A percentile compares a stretch with the other conserved stretches of the same genome.
phyloP scores from a whole-genome alignment of 2,113 vertebrate genomes.

The Brachyistius frenatus region DNA sequence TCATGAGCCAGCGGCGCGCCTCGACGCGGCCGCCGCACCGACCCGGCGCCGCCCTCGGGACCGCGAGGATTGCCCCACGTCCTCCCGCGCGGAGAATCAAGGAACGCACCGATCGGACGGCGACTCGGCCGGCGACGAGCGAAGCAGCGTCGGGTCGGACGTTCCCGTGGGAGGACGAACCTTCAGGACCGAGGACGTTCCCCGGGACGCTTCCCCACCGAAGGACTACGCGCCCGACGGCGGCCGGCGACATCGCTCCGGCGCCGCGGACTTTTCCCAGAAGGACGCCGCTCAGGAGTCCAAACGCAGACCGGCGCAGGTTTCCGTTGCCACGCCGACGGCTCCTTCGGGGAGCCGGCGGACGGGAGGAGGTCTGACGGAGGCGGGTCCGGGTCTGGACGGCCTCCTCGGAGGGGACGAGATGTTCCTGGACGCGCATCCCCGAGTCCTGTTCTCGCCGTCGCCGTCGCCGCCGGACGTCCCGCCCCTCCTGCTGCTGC shows the following conservation, averaged over 20 bases:
- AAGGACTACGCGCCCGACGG: conserved; percentile 59
- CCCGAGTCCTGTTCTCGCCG: conserved; percentile 82
- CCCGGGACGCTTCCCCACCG: conserved; percentile 41
- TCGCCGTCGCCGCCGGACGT: conserved; percentile 78
- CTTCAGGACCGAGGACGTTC: conserved; percentile 46
- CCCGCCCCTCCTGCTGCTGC: conserved; percentile 81
- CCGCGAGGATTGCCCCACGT: conserved; percentile 25
- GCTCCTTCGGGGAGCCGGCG: conserved; percentile 10
- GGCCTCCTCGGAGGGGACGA: conserved; percentile 71
- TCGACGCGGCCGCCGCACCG: conserved; percentile 31
- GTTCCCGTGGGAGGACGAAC: conserved; percentile 32
- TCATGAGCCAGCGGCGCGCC: conserved; percentile 47
- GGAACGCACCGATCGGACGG: conserved; percentile 11
- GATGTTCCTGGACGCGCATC: conserved; percentile 82
- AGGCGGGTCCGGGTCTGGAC: conserved; percentile 42
- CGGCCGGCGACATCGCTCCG: conserved; percentile 12
- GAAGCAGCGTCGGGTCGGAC: conserved; percentile 3
- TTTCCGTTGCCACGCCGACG: conserved; percentile 27
- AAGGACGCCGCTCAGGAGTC: conserved; percentile 29
- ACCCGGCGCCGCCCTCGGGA: conserved; percentile 30
- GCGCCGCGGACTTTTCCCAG: conserved; percentile 30
- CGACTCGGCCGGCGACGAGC: conserved; percentile 35
- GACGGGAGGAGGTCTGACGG: conserved; percentile 10
- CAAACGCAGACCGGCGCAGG: not conserved
- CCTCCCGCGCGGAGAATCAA: conserved; percentile 23